Evolutionary conservation across 2,113 vertebrate species (phyloP).

Genomic region (Archocentrus centrarchus): DNA sequence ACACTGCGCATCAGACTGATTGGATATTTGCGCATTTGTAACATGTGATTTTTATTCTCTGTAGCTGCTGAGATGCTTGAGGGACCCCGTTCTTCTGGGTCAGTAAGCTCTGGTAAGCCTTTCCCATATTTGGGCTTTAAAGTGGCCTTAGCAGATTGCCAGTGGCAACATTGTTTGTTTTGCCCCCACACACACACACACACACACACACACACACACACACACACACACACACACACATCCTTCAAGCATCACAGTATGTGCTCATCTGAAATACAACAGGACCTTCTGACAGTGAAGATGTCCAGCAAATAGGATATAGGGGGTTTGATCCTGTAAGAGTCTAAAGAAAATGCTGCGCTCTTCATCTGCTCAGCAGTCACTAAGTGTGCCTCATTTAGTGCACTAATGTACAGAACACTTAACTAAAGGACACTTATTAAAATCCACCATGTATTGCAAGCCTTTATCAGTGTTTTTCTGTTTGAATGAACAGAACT

Average conservation of each 20-base stretch:
- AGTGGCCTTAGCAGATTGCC: background rate
- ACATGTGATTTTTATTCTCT: conserved; percentile 54
- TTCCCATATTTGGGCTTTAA: conserved; percentile 31
- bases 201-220: too few relatives aligned
- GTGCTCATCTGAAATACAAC: background rate
- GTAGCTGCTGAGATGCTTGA: conserved; percentile 76
- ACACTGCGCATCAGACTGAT: background rate
- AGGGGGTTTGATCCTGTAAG: background rate
- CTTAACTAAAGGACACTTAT: background rate
- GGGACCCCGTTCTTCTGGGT: conserved; percentile 77
- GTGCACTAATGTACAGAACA: background rate
- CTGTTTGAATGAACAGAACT: conserved; percentile 43
- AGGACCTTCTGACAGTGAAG: background rate
- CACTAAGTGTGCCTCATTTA: background rate
- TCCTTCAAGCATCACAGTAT: conserved; percentile 3
- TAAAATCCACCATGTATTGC: background rate
- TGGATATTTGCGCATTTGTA: conserved; percentile 22
- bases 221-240: too few relatives aligned
- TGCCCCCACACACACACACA: too few relatives aligned
- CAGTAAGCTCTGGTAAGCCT: conserved; percentile 79
- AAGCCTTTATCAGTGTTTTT: conserved; percentile 44
- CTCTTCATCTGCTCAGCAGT: background rate
- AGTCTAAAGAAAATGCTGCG: background rate
- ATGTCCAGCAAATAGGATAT: background rate
- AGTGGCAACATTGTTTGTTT: background rate